Evolutionary conservation across 2,888 invertebrate species (phyloP).

Genomic region (Trachelus stipa): DNA sequence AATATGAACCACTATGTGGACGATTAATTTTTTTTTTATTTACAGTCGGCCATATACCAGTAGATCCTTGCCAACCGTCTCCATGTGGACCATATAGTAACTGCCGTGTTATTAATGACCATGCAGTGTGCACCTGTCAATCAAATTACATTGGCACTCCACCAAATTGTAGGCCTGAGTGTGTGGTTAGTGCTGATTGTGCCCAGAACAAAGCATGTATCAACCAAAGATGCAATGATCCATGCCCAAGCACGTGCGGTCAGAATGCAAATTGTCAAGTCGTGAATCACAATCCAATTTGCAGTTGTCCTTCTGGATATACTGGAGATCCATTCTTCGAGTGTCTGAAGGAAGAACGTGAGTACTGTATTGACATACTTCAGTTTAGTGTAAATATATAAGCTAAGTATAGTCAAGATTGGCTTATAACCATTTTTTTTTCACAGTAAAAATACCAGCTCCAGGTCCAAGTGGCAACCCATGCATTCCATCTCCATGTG

Average conservation of each 20-base stretch:
- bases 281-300: conserved; percentile 87
- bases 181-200: conserved; percentile 86
- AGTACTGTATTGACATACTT: conserved; percentile 56
- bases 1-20: neutral
- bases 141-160: conserved; percentile 83
- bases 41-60: conserved; percentile 56
- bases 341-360: conserved; percentile 78
- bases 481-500: conserved; percentile 86
- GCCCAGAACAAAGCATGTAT: conserved; percentile 83
- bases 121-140: conserved; percentile 85
- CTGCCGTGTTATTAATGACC: conserved; percentile 78
- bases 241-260: conserved; percentile 87
- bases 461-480: conserved; percentile 75
- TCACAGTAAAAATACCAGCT: conserved; percentile 69
- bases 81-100: conserved; percentile 87
- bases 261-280: conserved; percentile 84
- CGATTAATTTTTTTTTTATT: conserved; percentile 20
- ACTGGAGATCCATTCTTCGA: conserved; percentile 85
- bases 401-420: conserved; percentile 6
- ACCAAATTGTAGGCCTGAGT: conserved; percentile 83
- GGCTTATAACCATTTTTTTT: conserved; percentile 32
- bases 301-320: conserved; percentile 81
- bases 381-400: neutral
- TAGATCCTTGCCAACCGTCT: conserved; percentile 74
- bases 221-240: conserved; percentile 83